A percentile compares a stretch with the other conserved stretches of the same genome.
phyloP scores from a whole-genome alignment of 2,888 invertebrate species.

The Gisinianus flammeolus region DNA sequence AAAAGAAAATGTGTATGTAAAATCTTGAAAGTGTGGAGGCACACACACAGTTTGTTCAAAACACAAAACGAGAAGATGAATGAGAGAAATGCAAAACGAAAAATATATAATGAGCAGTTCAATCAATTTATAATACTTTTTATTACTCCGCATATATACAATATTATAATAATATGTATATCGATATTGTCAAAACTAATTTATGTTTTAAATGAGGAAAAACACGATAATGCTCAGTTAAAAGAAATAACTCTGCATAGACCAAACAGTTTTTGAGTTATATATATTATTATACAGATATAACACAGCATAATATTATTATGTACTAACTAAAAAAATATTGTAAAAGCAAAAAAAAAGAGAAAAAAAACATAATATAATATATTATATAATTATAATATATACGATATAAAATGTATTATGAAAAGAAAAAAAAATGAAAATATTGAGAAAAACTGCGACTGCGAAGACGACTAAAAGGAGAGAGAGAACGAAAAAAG shows the following conservation, averaged over 20 bases:
- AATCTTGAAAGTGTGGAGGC: too few relatives aligned
- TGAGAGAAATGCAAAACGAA: not conserved
- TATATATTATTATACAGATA: too few relatives aligned
- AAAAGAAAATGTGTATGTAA: too few relatives aligned
- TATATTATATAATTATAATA: too few relatives aligned
- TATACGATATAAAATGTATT: too few relatives aligned
- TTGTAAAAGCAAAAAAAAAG: too few relatives aligned
- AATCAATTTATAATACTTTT: conserved; percentile 17
- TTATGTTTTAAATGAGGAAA: conserved; percentile 3
- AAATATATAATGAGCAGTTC: conserved; percentile 1
- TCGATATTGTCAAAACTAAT: not conserved
- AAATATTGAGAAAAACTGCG: too few relatives aligned
- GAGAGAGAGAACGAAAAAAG: not conserved
- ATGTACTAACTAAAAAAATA: too few relatives aligned
- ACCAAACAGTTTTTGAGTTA: conserved; percentile 3
- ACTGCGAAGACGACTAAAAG: not conserved
- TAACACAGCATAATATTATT: too few relatives aligned
- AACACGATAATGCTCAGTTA: conserved; percentile 11
- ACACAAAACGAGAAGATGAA: not conserved
- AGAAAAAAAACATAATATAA: too few relatives aligned
- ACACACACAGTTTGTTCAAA: not conserved
- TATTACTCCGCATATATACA: conserved; percentile 9
- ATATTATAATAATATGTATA: not conserved
- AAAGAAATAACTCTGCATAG: not conserved
- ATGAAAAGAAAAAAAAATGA: too few relatives aligned